Percentiles rank a stretch among this genome's conserved stretches.
phyloP scores from a whole-genome alignment of 92 coral and sea anemone species.

The Phenganax stokvisi region DNA sequence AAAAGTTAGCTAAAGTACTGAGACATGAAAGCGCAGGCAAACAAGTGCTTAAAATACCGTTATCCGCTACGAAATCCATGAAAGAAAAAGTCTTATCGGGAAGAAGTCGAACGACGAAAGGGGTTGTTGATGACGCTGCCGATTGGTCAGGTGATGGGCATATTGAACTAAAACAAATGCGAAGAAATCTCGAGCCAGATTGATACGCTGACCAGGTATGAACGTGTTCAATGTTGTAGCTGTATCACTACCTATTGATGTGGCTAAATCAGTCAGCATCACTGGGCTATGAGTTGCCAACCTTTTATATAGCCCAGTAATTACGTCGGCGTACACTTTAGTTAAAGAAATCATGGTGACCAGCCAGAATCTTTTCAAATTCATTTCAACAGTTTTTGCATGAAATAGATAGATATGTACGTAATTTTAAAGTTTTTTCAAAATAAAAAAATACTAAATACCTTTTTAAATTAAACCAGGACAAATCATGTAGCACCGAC shows the following conservation, averaged over 20 bases:
- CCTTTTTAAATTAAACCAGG: not conserved
- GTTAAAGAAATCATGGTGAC: too few relatives aligned
- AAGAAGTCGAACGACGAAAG: not conserved
- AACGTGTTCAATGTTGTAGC: not conserved
- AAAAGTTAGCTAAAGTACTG: slow-evolving; percentile 84
- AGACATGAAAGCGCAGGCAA: slow-evolving; percentile 80
- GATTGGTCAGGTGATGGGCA: not conserved
- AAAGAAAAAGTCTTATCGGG: slow-evolving; percentile 50
- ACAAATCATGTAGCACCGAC: too few relatives aligned
- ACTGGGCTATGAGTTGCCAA: too few relatives aligned
- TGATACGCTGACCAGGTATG: too few relatives aligned
- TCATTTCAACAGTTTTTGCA: not conserved
- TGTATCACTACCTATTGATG: not conserved
- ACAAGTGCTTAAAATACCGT: slow-evolving; percentile 64
- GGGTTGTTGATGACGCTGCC: not conserved
- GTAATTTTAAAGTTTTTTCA: not conserved
- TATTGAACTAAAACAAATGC: slow-evolving; percentile 20
- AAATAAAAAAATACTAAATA: not conserved
- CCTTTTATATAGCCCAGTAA: too few relatives aligned
- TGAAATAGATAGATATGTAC: not conserved
- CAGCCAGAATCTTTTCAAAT: not conserved
- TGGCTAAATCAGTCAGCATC: too few relatives aligned
- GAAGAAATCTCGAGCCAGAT: not conserved
- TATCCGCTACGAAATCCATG: slow-evolving; percentile 74
- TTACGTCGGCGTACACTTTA: too few relatives aligned